Conservation (phyloP, 2,113 vertebrate species). For the Acrocephalus kingi region DNA sequence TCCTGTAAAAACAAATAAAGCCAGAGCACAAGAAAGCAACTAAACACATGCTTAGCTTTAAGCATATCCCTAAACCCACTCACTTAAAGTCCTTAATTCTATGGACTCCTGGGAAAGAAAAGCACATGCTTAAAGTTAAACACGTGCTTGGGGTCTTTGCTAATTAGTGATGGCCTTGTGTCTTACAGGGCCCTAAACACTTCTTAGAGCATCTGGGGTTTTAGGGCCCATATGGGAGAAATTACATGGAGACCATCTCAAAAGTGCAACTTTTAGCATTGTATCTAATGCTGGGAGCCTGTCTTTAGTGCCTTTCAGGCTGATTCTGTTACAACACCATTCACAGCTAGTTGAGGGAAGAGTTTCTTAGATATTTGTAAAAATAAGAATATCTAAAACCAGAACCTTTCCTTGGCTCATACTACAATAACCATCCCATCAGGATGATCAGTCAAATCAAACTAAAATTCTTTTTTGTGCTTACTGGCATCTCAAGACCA, state of each 20-base stretch:
- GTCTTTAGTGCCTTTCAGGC: neutral
- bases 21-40: slow-evolving; percentile 22
- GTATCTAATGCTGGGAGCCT: neutral
- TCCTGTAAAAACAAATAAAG: slow-evolving; percentile 57
- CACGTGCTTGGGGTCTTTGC: slow-evolving; percentile 34
- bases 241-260: neutral
- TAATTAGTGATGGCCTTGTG: slow-evolving; percentile 46
- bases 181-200: slow-evolving; percentile 31
- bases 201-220: slow-evolving; percentile 15
- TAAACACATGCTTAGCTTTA: slow-evolving; percentile 52
- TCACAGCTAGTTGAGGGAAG: neutral
- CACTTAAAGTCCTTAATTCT: neutral
- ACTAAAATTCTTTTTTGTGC: neutral
- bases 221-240: slow-evolving; percentile 36
- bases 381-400: neutral
- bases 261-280: neutral
- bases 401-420: neutral
- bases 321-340: neutral
- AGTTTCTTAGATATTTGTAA: neutral
- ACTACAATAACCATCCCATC: neutral
- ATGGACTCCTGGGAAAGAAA: neutral
- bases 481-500: neutral
- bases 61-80: slow-evolving; percentile 13
- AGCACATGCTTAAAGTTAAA: slow-evolving; percentile 51
- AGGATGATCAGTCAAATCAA: neutral